Percentiles rank a stretch among this genome's conserved stretches.
Conservation (phyloP, 1,140 invertebrate genomes). For the Tribolium madens region DNA sequence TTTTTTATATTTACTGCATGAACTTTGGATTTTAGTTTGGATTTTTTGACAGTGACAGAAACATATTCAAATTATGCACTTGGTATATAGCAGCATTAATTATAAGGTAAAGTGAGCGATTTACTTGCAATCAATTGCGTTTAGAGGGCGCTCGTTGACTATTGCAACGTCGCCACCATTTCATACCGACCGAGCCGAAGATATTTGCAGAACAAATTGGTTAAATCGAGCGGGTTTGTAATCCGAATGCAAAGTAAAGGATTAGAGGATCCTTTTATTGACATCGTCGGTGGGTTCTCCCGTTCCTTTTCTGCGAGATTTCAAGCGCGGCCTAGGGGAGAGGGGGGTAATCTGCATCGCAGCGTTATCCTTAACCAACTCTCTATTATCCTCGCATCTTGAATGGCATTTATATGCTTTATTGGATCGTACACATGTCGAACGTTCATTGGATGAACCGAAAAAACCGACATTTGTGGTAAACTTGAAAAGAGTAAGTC, state of each 20-base stretch:
- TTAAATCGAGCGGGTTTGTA: conserved; percentile 58
- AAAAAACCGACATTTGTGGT: not conserved
- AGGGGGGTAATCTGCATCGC: conserved; percentile 47
- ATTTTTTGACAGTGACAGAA: no score
- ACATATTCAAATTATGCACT: conserved; percentile 20
- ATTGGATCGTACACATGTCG: conserved; percentile 1
- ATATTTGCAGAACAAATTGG: conserved; percentile 59
- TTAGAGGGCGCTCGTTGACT: conserved; percentile 29
- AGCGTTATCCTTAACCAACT: conserved; percentile 16
- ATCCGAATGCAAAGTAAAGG: conserved; percentile 60
- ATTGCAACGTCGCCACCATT: conserved; percentile 36
- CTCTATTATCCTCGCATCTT: conserved; percentile 8
- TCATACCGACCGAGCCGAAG: conserved; percentile 46
- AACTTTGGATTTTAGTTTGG: no score
- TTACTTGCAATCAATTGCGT: conserved; percentile 43
- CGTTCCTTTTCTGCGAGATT: conserved; percentile 48
- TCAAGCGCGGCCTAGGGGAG: not conserved
- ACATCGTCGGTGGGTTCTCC: conserved; percentile 51
- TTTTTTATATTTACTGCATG: no score
- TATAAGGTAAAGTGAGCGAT: conserved; percentile 37
- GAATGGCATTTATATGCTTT: conserved; percentile 1
- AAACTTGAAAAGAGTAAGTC: no score
- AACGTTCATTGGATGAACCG: not conserved
- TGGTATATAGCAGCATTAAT: not conserved
- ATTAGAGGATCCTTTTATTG: conserved; percentile 58